A percentile compares a stretch with the other conserved stretches of the same genome.
phyloP scores from a whole-genome alignment of 1,140 invertebrate species.

The Pemphigus obesinymphae region DNA sequence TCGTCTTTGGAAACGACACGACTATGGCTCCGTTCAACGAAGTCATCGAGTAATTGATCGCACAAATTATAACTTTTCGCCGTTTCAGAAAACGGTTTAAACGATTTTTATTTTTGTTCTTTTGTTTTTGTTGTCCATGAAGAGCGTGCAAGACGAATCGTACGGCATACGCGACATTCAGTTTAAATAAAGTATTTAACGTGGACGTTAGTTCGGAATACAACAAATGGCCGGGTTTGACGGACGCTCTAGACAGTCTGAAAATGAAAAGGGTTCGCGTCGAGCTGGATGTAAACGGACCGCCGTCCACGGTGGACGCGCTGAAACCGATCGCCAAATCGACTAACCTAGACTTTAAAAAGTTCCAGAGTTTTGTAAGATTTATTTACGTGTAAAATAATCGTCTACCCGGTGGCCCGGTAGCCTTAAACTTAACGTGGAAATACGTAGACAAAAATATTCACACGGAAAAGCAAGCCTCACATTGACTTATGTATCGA shows the following conservation, averaged over 20 bases:
- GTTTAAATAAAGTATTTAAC: slow-evolving; percentile 61
- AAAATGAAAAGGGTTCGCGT: slow-evolving; percentile 48
- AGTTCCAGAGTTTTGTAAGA: slow-evolving; percentile 6
- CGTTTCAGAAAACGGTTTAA: no score
- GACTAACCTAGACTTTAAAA: slow-evolving; percentile 16
- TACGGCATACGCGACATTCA: slow-evolving; percentile 65
- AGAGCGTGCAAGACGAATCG: slow-evolving; percentile 67
- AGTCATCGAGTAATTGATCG: slow-evolving; percentile 31
- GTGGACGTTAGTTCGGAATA: slow-evolving; percentile 59
- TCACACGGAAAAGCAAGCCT: no score
- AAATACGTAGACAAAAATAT: no score
- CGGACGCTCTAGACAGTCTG: slow-evolving; percentile 54
- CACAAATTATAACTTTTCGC: no score
- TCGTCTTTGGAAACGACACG: slow-evolving; percentile 48
- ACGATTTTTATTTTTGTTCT: no score
- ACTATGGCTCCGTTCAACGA: slow-evolving; percentile 42
- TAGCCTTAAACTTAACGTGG: no score
- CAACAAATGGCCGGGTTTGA: slow-evolving; percentile 59
- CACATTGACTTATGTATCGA: no score
- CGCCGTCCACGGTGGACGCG: not conserved
- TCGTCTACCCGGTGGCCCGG: not conserved
- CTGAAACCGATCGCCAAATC: slow-evolving; percentile 23
- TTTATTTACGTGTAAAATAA: not conserved
- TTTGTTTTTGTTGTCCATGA: not conserved
- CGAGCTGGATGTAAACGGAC: not conserved